These are phyloP conservation scores for Pseudococcus longispinus DNA, from an alignment of 2,888 invertebrate species.

Conservation along the genomic window DNA sequence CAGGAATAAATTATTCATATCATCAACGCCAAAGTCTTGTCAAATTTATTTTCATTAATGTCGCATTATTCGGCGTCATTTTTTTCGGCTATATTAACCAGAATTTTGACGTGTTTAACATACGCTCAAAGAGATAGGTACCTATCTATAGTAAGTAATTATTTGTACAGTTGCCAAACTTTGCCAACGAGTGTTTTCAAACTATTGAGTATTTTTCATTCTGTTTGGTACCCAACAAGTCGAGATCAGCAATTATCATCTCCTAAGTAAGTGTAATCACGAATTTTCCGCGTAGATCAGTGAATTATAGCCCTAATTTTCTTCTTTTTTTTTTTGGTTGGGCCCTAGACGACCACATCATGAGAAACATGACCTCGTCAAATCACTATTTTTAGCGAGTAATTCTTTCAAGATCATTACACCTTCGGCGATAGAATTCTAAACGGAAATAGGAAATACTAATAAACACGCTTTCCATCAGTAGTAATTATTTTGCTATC, in stretches of 20 bases:
- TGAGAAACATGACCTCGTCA: not conserved
- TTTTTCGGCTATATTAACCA: not conserved
- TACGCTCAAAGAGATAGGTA: not conserved
- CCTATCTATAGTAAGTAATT: not conserved
- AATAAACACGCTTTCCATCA: constrained; percentile 32
- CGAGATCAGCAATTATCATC: not conserved
- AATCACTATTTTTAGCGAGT: not conserved
- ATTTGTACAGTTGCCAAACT: not conserved
- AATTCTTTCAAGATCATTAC: not conserved
- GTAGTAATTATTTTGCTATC: not conserved
- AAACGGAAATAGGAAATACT: constrained; percentile 27
- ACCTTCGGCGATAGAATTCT: not conserved
- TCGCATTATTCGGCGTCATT: constrained; percentile 15
- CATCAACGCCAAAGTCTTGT: not conserved
- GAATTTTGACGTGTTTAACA: constrained; percentile 16
- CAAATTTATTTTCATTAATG: constrained; percentile 13
- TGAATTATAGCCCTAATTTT: not conserved
- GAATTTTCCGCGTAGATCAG: not conserved
- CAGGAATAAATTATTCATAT: not conserved
- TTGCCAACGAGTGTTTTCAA: not conserved
- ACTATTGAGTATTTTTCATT: not conserved
- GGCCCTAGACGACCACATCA: not conserved
- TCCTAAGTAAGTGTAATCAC: not conserved
- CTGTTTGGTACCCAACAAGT: not conserved
- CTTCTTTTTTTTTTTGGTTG: not conserved